These are phyloP conservation scores for Tinamus major DNA, from an alignment of 2,797 vertebrate species.

Conservation along the genomic window DNA sequence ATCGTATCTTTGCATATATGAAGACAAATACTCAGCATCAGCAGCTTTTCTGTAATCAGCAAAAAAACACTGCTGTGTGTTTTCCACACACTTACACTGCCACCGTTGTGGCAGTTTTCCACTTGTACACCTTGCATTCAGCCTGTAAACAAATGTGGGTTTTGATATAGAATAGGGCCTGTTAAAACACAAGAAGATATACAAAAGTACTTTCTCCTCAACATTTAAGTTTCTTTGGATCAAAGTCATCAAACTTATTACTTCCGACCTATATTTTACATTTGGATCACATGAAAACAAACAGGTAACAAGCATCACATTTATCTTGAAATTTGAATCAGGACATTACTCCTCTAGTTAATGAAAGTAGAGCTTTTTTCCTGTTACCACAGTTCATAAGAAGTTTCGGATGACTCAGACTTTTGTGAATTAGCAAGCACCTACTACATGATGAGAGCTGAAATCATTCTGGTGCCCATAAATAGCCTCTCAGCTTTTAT, in stretches of 20 bases:
- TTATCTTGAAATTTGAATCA: neutral
- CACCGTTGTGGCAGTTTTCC: fast-evolving
- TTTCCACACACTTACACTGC: no score
- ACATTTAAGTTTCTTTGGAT: neutral
- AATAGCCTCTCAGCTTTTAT: neutral
- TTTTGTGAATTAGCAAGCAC: neutral
- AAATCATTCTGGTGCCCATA: neutral
- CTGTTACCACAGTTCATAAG: neutral
- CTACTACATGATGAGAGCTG: neutral
- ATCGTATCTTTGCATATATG: neutral
- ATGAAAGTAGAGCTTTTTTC: neutral
- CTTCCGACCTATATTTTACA: neutral
- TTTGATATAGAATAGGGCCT: neutral
- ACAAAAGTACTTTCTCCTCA: neutral
- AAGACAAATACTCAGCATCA: fast-evolving
- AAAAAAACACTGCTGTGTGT: no score
- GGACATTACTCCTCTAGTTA: neutral
- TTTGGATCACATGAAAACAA: fast-evolving
- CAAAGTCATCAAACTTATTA: neutral
- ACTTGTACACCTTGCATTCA: neutral
- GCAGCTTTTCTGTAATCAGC: neutral
- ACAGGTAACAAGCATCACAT: neutral
- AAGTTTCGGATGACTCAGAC: neutral
- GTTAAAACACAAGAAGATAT: neutral
- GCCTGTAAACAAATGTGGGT: neutral